Base-by-base conservation (phyloP, 92 coral and sea anemone genomes). In the Actinostola sp. region DNA sequence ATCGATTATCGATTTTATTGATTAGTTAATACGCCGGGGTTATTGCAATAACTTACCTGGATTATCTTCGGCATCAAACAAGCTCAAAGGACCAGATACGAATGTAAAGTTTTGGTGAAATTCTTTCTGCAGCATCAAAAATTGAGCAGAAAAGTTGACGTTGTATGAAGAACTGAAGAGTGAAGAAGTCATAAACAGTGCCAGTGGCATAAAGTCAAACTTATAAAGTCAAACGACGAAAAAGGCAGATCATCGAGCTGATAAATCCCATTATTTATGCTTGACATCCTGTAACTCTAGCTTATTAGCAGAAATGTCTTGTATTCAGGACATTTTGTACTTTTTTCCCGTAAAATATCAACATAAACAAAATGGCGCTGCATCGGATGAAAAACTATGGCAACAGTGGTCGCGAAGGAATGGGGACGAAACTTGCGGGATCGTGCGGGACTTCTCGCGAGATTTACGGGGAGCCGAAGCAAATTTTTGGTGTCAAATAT, bases 51-150 rank as follows among this genome's bases (percentile, higher is more conserved):
- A 35, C 81, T 66, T 74, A 93, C 99, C 97, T 83, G 81, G 76
- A 36, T 83, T 76, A 63, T 86, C 92, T 58, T 91, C 88, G 6
- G 85, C 77, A 48, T 95, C 91, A 75, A 88, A 95, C 43, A 95
- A 76, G 64, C 95, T 95, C 58, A 92, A 52, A 21, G 99, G 99
- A 21, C 95, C 99, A 71, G 81, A 89, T 20, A 95, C 73, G 59
- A 84, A 76, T 19, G 99, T 76, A 77, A 88, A 95, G 59, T 81
- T 95, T 42, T 81, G 62, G 82, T 95, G 99, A 66, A 95, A 95
- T 75, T 81, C 97, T 51, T 77, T 88, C 99, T 95, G 77, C 38
- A 36, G 12, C 12, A 54, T 1, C 56, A 56, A 66, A 19, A 16
- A 65, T 19, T 4, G 55, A 17, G 57, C 27, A 17, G 23, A 8